Conservation (phyloP, 2,888 invertebrate species). For the Dryadula phaetusa region DNA sequence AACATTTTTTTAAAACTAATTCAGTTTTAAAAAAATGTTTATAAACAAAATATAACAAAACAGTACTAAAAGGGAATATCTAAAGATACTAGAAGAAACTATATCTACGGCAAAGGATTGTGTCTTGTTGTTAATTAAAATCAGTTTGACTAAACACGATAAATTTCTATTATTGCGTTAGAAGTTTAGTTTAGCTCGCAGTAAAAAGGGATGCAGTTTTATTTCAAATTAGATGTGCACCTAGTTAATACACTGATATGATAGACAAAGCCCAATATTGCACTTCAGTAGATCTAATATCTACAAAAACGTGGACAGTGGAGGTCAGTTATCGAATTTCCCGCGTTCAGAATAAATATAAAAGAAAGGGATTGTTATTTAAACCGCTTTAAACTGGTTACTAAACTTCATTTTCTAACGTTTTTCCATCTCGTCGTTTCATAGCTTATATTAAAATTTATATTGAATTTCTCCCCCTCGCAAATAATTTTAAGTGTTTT, state of each 20-base stretch:
- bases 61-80: too few species aligned
- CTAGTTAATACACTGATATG: not conserved
- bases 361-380: not conserved
- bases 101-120: too few species aligned
- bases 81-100: too few species aligned
- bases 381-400: not conserved
- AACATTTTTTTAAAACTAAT: too few species aligned
- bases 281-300: not conserved
- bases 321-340: not conserved
- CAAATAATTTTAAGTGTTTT: conserved; percentile 33
- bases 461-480: conserved; percentile 19
- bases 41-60: too few species aligned
- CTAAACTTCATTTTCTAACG: not conserved
- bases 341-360: not conserved
- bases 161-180: too few species aligned
- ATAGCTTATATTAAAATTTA: conserved; percentile 7
- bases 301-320: not conserved
- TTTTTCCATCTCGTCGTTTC: not conserved
- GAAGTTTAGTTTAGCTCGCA: too few species aligned
- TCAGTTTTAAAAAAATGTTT: too few species aligned
- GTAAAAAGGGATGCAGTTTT: too few species aligned
- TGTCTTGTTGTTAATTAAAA: too few species aligned
- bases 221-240: not conserved
- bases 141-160: too few species aligned
- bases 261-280: not conserved